Conservation (phyloP, 1,140 invertebrate genomes). For the Goniozus legneri region DNA sequence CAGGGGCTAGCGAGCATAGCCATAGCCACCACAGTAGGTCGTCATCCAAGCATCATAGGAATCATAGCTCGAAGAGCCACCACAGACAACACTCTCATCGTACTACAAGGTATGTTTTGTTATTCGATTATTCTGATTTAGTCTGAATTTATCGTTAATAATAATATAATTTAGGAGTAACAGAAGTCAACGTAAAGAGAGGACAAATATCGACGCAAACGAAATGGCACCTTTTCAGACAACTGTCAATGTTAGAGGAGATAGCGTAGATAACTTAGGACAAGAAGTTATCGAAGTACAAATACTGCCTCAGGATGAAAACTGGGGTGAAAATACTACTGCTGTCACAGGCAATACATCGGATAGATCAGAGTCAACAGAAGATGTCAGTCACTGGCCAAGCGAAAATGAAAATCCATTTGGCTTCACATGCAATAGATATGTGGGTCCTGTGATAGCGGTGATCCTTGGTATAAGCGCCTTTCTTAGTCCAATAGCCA, state of each 20-base stretch:
- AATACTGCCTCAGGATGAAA: conserved; percentile 92
- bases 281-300: conserved; percentile 89
- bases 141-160: neutral
- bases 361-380: conserved; percentile 88
- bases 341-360: conserved; percentile 96
- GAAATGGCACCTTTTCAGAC: conserved; percentile 77
- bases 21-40: conserved; percentile 44
- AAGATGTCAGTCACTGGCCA: conserved; percentile 81
- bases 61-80: conserved; percentile 47
- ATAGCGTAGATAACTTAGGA: conserved; percentile 61
- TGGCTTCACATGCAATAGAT: conserved; percentile 73
- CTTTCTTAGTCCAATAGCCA: conserved; percentile 88
- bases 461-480: conserved; percentile 75
- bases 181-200: conserved; percentile 46
- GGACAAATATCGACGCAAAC: conserved; percentile 36
- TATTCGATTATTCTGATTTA: neutral
- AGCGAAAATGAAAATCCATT: conserved; percentile 70
- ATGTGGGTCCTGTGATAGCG: conserved; percentile 73
- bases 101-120: conserved; percentile 40
- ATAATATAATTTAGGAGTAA: conserved; percentile 32
- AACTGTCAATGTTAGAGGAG: conserved; percentile 71
- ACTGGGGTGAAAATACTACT: conserved; percentile 97
- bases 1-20: conserved; percentile 53
- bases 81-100: conserved; percentile 52
- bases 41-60: conserved; percentile 46